These are phyloP conservation scores for Propithecus coquereli DNA, from an alignment of 2,113 vertebrate species.

Conservation along the genomic window DNA sequence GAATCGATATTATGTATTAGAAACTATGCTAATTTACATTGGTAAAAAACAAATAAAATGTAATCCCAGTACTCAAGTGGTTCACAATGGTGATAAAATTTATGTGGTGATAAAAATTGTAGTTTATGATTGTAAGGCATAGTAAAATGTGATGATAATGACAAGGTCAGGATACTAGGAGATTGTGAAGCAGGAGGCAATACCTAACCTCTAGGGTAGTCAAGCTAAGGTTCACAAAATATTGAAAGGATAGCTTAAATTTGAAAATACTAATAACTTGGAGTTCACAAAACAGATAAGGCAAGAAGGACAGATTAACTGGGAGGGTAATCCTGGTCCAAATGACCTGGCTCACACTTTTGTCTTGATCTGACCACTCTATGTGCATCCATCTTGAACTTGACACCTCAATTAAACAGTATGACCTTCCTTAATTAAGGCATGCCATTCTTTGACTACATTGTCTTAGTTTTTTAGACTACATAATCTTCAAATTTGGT, in stretches of 20 bases:
- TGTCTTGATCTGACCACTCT: slow-evolving; percentile 15
- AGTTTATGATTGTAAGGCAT: background rate
- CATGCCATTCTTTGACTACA: background rate
- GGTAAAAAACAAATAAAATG: background rate
- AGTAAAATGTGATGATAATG: background rate
- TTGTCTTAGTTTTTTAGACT: background rate
- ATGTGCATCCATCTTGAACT: background rate
- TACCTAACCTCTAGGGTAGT: background rate
- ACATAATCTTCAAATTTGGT: background rate
- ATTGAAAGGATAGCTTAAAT: background rate
- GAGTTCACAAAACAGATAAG: background rate
- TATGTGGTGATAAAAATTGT: background rate
- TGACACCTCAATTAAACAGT: background rate
- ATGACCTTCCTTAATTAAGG: background rate
- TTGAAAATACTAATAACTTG: background rate
- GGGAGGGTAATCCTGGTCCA: background rate
- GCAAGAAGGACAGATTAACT: background rate
- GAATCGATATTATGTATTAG: background rate
- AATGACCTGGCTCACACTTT: background rate
- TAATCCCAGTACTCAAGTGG: background rate
- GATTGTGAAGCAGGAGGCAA: background rate
- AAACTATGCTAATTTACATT: background rate
- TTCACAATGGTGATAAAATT: background rate
- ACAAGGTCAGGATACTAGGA: background rate
- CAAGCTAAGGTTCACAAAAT: background rate